Evolutionary conservation across 2,113 vertebrate species (phyloP).

Genomic region (Protobothrops flavoviridis): DNA sequence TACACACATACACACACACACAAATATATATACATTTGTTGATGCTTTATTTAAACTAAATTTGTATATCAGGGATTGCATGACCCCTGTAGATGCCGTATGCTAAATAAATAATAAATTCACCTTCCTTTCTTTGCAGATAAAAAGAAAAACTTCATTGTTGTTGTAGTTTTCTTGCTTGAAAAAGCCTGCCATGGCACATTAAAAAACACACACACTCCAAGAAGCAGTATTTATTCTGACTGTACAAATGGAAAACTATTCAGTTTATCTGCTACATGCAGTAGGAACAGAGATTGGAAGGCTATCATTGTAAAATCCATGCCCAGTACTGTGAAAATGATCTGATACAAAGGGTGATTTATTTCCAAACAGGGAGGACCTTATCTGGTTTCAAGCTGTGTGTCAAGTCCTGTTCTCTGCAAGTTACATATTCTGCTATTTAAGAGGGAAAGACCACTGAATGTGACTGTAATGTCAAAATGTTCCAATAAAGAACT

Average conservation of each 20-base stretch:
- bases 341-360: background rate
- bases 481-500: background rate
- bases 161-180: background rate
- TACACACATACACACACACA: too few species aligned
- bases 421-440: background rate
- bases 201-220: background rate
- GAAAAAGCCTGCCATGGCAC: constrained; percentile 14
- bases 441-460: background rate
- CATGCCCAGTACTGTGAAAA: background rate
- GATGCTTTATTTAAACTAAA: too few species aligned
- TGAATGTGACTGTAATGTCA: background rate
- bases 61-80: too few species aligned
- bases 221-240: background rate
- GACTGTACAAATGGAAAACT: background rate
- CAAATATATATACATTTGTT: too few species aligned
- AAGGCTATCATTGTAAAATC: background rate
- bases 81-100: too few species aligned
- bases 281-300: constrained; percentile 7
- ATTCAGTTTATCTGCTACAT: background rate
- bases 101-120: too few species aligned
- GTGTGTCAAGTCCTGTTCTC: accelerated
- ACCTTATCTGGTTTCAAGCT: background rate
- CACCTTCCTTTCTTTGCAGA: background rate
- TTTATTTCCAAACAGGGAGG: background rate
- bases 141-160: constrained; percentile 4